phyloP scores from a whole-genome alignment of 2,113 vertebrate genomes.

The Hypomesus transpacificus region DNA sequence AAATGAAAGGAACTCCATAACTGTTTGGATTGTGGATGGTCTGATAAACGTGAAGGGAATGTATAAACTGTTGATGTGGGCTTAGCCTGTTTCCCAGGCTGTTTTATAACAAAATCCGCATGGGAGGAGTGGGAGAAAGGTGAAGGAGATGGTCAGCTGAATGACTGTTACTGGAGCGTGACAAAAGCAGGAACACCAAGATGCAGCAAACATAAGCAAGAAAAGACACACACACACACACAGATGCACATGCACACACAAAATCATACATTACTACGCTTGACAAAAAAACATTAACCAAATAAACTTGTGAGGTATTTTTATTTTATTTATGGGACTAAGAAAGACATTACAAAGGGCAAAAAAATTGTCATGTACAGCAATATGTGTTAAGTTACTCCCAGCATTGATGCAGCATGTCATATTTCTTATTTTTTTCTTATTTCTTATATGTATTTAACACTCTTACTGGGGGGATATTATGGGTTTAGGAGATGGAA shows the following conservation, averaged over 20 bases:
- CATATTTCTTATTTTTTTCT: too few species aligned
- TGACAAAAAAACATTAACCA: slow-evolving; percentile 15
- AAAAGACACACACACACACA: background rate
- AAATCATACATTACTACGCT: background rate
- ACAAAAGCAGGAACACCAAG: slow-evolving; percentile 39
- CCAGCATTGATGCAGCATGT: too few species aligned
- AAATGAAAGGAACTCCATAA: slow-evolving; percentile 63
- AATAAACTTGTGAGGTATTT: slow-evolving; percentile 6
- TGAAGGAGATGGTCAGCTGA: slow-evolving; percentile 52
- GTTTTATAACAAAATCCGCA: slow-evolving; percentile 46
- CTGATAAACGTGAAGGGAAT: slow-evolving; percentile 62
- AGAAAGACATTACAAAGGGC: too few species aligned
- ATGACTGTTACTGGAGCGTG: slow-evolving; percentile 44
- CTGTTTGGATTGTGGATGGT: slow-evolving; percentile 54
- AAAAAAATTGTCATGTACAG: too few species aligned
- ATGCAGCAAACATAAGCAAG: slow-evolving; percentile 24
- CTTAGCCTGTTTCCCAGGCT: slow-evolving; percentile 34
- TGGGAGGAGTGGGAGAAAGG: slow-evolving; percentile 23
- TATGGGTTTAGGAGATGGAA: slow-evolving; percentile 52
- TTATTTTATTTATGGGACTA: background rate
- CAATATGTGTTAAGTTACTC: too few species aligned
- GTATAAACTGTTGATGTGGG: slow-evolving; percentile 51
- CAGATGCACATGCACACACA: background rate
- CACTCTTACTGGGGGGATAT: slow-evolving; percentile 8
- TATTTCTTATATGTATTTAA: too few species aligned